These are phyloP conservation scores for Melanotaenia pygmaea DNA, from an alignment of 2,797 vertebrate genomes.

Conservation along the genomic window DNA sequence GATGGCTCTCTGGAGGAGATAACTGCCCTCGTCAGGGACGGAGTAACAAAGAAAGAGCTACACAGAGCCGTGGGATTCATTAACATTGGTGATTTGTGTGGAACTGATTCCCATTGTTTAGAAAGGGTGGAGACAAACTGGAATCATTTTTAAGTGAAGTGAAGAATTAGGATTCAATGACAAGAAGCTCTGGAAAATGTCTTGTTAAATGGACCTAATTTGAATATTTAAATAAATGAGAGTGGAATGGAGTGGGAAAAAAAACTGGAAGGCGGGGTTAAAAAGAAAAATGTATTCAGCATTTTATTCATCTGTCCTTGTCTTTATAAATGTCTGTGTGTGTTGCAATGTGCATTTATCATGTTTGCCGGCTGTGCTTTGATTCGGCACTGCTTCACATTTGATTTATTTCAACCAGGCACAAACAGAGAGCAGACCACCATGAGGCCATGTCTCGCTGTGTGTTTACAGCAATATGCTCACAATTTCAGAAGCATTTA, in stretches of 20 bases:
- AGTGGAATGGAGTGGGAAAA: neutral
- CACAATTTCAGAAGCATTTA: constrained; percentile 77
- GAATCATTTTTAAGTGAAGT: constrained; percentile 7
- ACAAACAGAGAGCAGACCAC: constrained; percentile 69
- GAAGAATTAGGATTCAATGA: neutral
- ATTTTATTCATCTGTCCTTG: constrained; percentile 78
- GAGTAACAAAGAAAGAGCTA: constrained; percentile 39
- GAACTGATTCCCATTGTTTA: constrained; percentile 21
- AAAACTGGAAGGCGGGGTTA: constrained; percentile 7
- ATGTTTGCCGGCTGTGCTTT: constrained; percentile 58
- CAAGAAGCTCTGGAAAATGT: neutral
- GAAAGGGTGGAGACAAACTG: neutral
- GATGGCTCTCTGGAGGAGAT: constrained; percentile 50
- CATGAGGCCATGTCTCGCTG: constrained; percentile 60
- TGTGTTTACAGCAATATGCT: constrained; percentile 82
- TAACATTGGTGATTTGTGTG: constrained; percentile 6
- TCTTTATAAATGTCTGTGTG: constrained; percentile 36
- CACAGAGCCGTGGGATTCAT: constrained; percentile 32
- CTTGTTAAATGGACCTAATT: neutral
- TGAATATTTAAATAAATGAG: constrained; percentile 15
- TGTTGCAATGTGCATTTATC: constrained; percentile 60
- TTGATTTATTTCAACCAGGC: constrained; percentile 70
- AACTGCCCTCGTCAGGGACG: constrained; percentile 41
- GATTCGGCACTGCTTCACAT: constrained; percentile 70
- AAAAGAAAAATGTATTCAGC: constrained; percentile 32